Evolutionary conservation across 2,888 invertebrate species (phyloP).

Genomic region (Amiota minor): DNA sequence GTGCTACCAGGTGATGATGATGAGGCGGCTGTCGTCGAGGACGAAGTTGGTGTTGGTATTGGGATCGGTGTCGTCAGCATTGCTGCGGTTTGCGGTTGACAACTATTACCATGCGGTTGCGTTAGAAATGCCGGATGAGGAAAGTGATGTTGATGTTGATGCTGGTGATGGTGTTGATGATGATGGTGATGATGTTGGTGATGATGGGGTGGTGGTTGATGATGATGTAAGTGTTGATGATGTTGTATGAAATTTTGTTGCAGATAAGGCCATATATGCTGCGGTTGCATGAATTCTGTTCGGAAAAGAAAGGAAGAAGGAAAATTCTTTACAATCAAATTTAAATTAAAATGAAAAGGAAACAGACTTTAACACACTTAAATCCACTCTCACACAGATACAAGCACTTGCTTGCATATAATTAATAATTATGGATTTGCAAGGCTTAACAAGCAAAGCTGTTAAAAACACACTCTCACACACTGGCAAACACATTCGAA

Average conservation of each 20-base stretch:
- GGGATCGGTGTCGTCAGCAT: constrained; percentile 64
- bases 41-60: constrained; percentile 46
- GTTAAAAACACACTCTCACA: constrained; percentile 25
- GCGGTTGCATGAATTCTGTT: constrained; percentile 74
- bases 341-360: neutral
- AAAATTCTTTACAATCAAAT: neutral
- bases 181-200: constrained; percentile 46
- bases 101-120: constrained; percentile 72
- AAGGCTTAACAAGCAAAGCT: constrained; percentile 10
- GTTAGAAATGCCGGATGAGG: constrained; percentile 74
- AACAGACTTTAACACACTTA: constrained; percentile 15
- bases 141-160: constrained; percentile 62
- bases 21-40: constrained; percentile 63
- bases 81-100: constrained; percentile 72
- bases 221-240: constrained; percentile 58
- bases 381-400: neutral
- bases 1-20: constrained; percentile 74
- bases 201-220: constrained; percentile 50
- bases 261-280: constrained; percentile 75
- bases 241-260: constrained; percentile 74
- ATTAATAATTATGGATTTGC: constrained; percentile 48
- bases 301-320: neutral
- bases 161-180: constrained; percentile 22
- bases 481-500: constrained; percentile 35
- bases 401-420: constrained; percentile 60